A percentile compares a stretch with the other conserved stretches of the same genome.
These are phyloP conservation scores for Onychomys torridus DNA, from an alignment of 2,797 vertebrate species.

Conservation along the genomic window DNA sequence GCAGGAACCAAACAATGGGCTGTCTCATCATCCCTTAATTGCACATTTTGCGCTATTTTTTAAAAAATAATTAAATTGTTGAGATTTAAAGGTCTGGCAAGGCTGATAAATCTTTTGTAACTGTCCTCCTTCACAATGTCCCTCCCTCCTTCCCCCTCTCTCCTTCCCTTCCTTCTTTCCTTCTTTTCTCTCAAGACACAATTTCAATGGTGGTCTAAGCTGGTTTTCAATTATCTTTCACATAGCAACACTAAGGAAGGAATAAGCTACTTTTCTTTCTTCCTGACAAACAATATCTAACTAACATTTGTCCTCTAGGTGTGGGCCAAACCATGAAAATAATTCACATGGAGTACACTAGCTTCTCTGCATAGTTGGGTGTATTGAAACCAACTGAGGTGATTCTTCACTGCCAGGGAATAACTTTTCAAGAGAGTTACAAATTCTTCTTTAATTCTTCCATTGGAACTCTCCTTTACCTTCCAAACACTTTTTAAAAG, in stretches of 20 bases:
- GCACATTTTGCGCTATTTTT: neutral
- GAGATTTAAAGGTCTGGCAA: neutral
- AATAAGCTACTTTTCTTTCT: neutral
- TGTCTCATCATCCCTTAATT: neutral
- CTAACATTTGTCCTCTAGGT: neutral
- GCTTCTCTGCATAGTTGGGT: neutral
- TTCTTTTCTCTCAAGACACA: neutral
- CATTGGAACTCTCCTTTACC: conserved; percentile 12
- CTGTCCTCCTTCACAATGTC: too few species aligned
- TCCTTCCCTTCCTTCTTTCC: rapidly evolving
- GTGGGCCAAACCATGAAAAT: conserved; percentile 9
- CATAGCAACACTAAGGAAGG: neutral
- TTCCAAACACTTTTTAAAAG: conserved; percentile 44
- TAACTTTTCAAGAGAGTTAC: conserved; percentile 38
- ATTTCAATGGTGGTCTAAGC: neutral
- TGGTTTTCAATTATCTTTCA: neutral
- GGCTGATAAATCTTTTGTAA: neutral
- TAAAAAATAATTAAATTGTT: neutral
- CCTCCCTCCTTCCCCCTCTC: rapidly evolving
- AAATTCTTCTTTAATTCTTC: conserved; percentile 56
- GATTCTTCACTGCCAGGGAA: conserved; percentile 51
- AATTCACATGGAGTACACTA: neutral
- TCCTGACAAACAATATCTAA: neutral
- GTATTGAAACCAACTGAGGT: conserved; percentile 26
- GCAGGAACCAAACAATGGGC: too few species aligned